Base-by-base conservation (phyloP, 2,888 invertebrate genomes). In the Chalcosyrphus nemorum region DNA sequence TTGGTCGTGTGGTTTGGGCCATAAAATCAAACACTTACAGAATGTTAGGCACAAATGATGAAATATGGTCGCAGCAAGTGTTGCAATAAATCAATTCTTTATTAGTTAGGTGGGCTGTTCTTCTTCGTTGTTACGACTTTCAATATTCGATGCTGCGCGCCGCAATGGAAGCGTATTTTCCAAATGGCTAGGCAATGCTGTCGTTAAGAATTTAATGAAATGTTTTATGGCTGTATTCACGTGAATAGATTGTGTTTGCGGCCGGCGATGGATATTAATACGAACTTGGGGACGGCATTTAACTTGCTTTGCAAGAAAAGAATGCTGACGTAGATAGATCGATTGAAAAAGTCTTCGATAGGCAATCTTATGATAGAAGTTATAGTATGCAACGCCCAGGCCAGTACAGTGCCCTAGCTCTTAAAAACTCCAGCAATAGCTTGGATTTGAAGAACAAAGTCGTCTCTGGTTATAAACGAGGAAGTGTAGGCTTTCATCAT, bases 1-100 rank as follows among this genome's bases (percentile, higher is more conserved):
- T 74, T 65, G 74, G 74, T 56, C 56, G 65, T 65, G 65, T 45
- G 74, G 65, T 56, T 74, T 24, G 35, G 65, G 35, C 32, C 45
- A 63, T 65, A 74, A 65, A 74, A 65, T 17, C 74, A 54, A 74
- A 74, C 74, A 72, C 72, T 72, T 72, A 0, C 47, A 13, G 57
- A 27, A 38, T 59, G 54, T 56, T 65, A 38, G 65, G 24, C 35
- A 15, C 24, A 63, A 57, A 45, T 65, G 38, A 74, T 65, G 65
- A 74, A 65, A 65, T 74, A 74, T 74, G 74, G 45, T 17, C 43
- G 24, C 72, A 43, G 72, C 72, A 63, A 72, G 52, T 72, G 65
- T n/a, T n/a, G 38, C 63, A 38, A 74, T 74, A 74, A 74, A 74
- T 65, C 65, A 74, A 7, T 47, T 43, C 74, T 54, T 74, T 65